Percentiles rank a stretch among this genome's conserved stretches.
Evolutionary conservation across 2,888 invertebrate genomes (phyloP).

Genomic region (Peribatodes rhomboidaria): DNA sequence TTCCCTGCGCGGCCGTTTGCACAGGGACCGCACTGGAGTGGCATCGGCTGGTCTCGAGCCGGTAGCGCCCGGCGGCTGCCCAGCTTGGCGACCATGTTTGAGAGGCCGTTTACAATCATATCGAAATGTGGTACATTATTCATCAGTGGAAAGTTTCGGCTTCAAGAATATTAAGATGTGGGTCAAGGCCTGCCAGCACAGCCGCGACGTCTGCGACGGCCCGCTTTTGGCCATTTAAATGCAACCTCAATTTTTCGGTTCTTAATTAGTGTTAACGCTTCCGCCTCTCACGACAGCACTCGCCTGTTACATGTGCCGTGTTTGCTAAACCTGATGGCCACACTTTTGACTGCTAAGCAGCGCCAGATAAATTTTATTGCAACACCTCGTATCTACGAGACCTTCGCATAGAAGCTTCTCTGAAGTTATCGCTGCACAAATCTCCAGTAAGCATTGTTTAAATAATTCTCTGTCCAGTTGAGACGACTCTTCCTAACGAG

Average conservation of each 20-base stretch:
- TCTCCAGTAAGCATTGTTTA: not conserved
- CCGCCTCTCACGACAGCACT: conserved; percentile 47
- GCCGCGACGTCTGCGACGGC: conserved; percentile 42
- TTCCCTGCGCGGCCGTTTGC: too few species aligned
- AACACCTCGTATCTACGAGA: not conserved
- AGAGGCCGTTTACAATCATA: conserved; percentile 38
- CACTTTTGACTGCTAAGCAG: not conserved
- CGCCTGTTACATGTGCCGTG: conserved; percentile 14
- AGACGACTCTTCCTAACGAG: too few species aligned
- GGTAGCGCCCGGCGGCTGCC: not conserved
- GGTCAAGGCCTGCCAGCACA: conserved; percentile 62
- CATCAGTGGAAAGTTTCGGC: conserved; percentile 69
- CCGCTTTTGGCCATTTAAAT: conserved; percentile 58
- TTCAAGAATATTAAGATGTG: conserved; percentile 70
- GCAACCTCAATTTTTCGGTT: conserved; percentile 64
- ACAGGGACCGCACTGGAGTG: not conserved
- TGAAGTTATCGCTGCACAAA: not conserved
- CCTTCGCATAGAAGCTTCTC: not conserved
- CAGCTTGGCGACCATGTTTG: not conserved
- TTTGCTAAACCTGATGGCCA: not conserved
- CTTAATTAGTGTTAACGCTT: conserved; percentile 62
- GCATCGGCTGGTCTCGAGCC: not conserved
- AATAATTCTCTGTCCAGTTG: too few species aligned
- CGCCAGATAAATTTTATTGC: too few species aligned
- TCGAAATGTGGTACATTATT: conserved; percentile 62